Conservation (phyloP, 2,797 vertebrate species). For the Aeoliscus strigatus region DNA sequence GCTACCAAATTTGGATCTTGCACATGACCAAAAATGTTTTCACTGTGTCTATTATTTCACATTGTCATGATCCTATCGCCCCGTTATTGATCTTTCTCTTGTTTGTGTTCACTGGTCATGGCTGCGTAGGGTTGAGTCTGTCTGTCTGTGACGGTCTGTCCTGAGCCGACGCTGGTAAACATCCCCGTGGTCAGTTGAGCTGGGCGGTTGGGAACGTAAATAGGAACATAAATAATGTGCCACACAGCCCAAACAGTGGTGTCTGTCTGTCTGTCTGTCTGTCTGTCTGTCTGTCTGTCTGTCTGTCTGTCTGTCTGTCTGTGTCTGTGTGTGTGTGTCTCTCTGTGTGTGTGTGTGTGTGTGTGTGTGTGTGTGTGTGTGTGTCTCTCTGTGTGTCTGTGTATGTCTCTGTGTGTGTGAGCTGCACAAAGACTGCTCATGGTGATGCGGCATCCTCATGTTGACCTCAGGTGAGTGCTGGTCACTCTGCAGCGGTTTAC, state of each 20-base stretch:
- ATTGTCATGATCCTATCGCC: too few species aligned
- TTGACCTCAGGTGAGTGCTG: constrained; percentile 40
- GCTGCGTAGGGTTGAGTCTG: too few species aligned
- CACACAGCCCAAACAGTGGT: constrained; percentile 26
- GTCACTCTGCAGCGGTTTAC: constrained; percentile 7
- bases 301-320: too few species aligned
- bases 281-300: constrained; percentile 11
- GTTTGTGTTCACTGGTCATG: too few species aligned
- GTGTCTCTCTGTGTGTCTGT: constrained; percentile 11
- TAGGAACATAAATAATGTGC: too few species aligned
- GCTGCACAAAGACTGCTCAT: constrained; percentile 30
- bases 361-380: constrained; percentile 8
- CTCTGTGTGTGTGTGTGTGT: constrained; percentile 11
- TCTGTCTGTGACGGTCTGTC: too few species aligned
- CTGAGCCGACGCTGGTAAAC: constrained; percentile 1
- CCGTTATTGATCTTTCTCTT: too few species aligned
- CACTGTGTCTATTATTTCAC: too few species aligned
- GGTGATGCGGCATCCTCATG: constrained; percentile 14
- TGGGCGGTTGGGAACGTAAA: constrained; percentile 19
- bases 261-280: too few species aligned
- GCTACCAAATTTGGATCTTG: too few species aligned
- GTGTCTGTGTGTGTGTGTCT: too few species aligned
- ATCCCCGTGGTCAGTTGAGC: constrained; percentile 41
- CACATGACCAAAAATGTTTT: too few species aligned
- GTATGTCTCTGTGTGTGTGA: constrained; percentile 12